Conservation (phyloP, 2,797 vertebrate species). For the Sciurus carolinensis region DNA sequence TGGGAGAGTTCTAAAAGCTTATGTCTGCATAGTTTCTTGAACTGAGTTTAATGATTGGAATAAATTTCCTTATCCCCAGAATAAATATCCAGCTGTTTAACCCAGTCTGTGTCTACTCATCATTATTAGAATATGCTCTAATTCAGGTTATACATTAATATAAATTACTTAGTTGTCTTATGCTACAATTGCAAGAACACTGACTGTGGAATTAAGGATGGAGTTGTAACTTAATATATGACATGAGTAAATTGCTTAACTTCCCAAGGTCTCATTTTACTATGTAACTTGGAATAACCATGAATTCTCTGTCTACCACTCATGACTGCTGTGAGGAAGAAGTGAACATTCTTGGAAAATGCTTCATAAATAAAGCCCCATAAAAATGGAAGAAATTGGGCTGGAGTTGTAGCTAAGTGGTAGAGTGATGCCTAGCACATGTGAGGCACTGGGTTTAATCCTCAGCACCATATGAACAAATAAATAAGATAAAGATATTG, state of each 20-base stretch:
- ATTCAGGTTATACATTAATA: constrained; percentile 34
- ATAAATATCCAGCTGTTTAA: constrained; percentile 65
- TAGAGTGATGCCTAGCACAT: too few species aligned
- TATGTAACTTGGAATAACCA: constrained; percentile 26
- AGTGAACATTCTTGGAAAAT: constrained; percentile 3
- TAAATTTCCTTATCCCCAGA: constrained; percentile 30
- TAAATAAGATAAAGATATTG: too few species aligned
- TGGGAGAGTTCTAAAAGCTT: background rate
- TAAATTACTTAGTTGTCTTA: constrained; percentile 37
- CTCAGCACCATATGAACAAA: too few species aligned
- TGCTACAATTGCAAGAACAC: background rate
- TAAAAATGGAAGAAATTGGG: background rate
- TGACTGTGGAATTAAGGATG: background rate
- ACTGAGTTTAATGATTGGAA: constrained; percentile 49
- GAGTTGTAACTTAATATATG: constrained; percentile 8
- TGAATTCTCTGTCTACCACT: background rate
- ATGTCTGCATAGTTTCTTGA: constrained; percentile 29
- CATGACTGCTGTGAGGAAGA: background rate
- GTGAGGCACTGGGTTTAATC: too few species aligned
- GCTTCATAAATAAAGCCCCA: background rate
- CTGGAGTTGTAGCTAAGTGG: too few species aligned
- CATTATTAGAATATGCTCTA: constrained; percentile 25
- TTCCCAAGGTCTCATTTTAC: background rate
- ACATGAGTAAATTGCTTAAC: background rate
- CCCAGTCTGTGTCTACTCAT: constrained; percentile 38